Base-by-base conservation (phyloP, 2,888 invertebrate species). In the Diaphora mendica region DNA sequence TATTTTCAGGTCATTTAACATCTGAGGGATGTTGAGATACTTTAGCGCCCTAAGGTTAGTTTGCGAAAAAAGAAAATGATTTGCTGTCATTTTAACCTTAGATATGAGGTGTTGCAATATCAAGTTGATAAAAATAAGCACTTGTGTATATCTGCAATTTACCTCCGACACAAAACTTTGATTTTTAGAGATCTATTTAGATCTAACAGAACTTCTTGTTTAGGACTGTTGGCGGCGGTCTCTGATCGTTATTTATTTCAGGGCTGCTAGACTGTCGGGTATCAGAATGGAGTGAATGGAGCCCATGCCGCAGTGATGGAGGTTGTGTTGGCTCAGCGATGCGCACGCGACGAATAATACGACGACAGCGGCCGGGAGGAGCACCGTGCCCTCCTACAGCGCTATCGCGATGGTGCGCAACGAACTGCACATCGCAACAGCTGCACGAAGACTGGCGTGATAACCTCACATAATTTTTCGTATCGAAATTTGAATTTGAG, bases 241-340 rank as follows among this genome's bases (percentile, higher is more conserved):
- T 55, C 51, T 35, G 1, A 55, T 59, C n/a, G 23, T 5, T 44
- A 13, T 59, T 59, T 66, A 68, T 72, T 48, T 8, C 86, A 95
- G 95, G 90, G 84, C 97, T 97, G 72, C 96, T 98, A 84, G 98
- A 98, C 93, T 99, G 99, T 94, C 97, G 97, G 84, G 98, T 98
- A 71, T 97, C 97, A 79, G 97, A 97, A 82, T 99, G 98, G 99
- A 97, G 98, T 42, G 97, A 97, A 73, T 99, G 98, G 99, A 97
- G 98, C 87, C 95, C 97, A 15, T 99, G 99, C 96, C 98, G 97
- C 93, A 97, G 98, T 89, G 97, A 98, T 71, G 98, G 99, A 90
- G 98, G 98, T 80, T 99, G 99, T 84, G 98, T 99, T 78, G 99
- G 99, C 39, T 98, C 98, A 88, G 98, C 98, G 92, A 96, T 97